Evolutionary conservation across 2,888 invertebrate genomes (phyloP).

Genomic region (Nomada fucata): DNA sequence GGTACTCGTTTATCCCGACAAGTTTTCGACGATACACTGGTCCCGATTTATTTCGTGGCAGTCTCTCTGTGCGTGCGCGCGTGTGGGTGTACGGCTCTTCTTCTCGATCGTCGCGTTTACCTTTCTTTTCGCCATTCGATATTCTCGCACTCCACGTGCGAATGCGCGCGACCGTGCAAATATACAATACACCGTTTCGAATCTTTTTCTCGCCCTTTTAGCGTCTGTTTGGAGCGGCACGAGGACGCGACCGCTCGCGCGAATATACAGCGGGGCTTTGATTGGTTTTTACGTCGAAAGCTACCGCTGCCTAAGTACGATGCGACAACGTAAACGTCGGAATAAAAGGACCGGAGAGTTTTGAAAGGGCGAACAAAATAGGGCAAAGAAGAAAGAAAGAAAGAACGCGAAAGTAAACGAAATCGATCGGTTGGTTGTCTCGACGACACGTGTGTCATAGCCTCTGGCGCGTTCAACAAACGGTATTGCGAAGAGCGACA

Average conservation of each 20-base stretch:
- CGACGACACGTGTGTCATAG: background rate
- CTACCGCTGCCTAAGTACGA: slow-evolving; percentile 15
- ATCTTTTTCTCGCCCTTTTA: background rate
- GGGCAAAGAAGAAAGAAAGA: background rate
- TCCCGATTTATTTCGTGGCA: background rate
- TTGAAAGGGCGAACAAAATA: background rate
- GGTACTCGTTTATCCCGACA: no score
- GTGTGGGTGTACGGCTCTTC: background rate
- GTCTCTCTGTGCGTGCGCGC: background rate
- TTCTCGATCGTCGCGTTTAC: slow-evolving; percentile 3
- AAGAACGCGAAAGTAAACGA: background rate
- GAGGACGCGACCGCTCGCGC: background rate
- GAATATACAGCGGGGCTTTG: background rate
- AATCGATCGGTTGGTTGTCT: slow-evolving; percentile 12
- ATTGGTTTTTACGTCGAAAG: background rate
- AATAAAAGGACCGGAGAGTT: background rate
- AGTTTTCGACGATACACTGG: background rate
- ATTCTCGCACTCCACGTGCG: background rate
- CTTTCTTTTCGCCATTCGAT: background rate
- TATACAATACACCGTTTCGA: background rate
- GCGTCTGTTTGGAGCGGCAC: no score
- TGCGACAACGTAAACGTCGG: slow-evolving; percentile 16
- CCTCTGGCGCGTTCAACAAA: slow-evolving; percentile 23
- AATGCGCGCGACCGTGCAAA: background rate
- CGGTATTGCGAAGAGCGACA: slow-evolving; percentile 17